Evolutionary conservation across 2,113 vertebrate genomes (phyloP), one percentile per base, ranked within the genome.

Genomic region (Sylvietta virens): DNA sequence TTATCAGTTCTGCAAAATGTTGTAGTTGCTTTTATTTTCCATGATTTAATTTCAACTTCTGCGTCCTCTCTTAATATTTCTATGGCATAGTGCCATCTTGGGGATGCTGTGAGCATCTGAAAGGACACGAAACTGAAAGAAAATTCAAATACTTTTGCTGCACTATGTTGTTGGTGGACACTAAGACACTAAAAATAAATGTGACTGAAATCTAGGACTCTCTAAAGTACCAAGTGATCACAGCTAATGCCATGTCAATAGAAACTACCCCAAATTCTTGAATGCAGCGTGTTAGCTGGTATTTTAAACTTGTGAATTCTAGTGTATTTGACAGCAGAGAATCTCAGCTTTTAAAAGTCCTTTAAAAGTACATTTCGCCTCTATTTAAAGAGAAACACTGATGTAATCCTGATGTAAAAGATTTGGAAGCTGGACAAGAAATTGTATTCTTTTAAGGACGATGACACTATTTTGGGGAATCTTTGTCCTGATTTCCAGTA

Each of bases 71-170:
- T 72, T 26, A 67, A 17, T 76, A 67, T 66, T 78, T 97, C 71
- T 93, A 18, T 94, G 80, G 86, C 86, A 92, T 40, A 94, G 88
- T 95, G 92, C 95, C 95, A 96, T 94, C 96, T 96, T 94, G 96
- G 73, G 96, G 95, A 91, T 67, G 65, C 30, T 92, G 39, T 28
- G 39, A 81, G 77, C 53, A 95, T 86, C 40, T 71, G 81, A 90
- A 70, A 67, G 57, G 40, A 71, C 37, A 19, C 8, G 70, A 92
- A 27, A 50, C 21, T 67, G 61, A 67, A 72, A 86, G 14, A 69
- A 69, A 85, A 56, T 20, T 16, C 24, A 58, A 80, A 53, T 50
- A 19, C 26, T 92, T 81, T 53, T 76, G 11, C 66, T 88, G 37
- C 14, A 42, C 16, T 62, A 0, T n/a, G 42, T 27, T 67, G 13